Base-by-base conservation (phyloP, 2,113 vertebrate genomes). In the Beaufortia kweichowensis region DNA sequence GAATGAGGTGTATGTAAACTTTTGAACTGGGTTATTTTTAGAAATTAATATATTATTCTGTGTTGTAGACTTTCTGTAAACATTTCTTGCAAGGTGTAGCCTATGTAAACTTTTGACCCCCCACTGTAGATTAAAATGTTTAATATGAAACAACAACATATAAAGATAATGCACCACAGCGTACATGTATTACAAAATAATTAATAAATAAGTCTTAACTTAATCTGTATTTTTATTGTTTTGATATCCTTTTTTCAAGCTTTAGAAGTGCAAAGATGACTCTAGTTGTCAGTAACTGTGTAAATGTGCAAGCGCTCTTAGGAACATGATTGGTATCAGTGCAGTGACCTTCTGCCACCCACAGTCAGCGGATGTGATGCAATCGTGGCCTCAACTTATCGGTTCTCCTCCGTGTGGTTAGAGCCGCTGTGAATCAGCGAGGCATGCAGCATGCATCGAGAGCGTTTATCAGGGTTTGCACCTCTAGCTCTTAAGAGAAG, bases 281-380 rank as follows among this genome's bases (percentile, higher is more conserved):
- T 43, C 29, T 9, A 39, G 31, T 2, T 76, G 46, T 53, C 43
- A 60, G 62, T 35, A 62, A 74, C 57, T 26, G 23, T 76, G 46
- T n/a, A 70, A 46, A 69, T 23, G 15, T 64, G 48, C 4, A 23
- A 17, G 9, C 43, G 66, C 21, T 55, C 33, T 64, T 46, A 35
- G 29, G 33, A 66, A 35, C 74, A 80, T 86, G 84, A 87, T 78
- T 80, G 82, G 85, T 88, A 90, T 85, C 79, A 72, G 76, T 57
- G 77, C 76, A 84, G 75, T 88, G 79, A 83, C 80, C 77, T 85
- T 48, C 81, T 75, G 63, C 85, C 79, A 35, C 48, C 83, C 81
- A 67, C 83, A 90, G 89, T 93, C 90, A 94, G 91, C 95, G 96
- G 94, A 95, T 94, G 91, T 91, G 88, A 87, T 85, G 89, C 84